Conservation (phyloP, 2,797 vertebrate species). For the Sebastes oblongus region DNA sequence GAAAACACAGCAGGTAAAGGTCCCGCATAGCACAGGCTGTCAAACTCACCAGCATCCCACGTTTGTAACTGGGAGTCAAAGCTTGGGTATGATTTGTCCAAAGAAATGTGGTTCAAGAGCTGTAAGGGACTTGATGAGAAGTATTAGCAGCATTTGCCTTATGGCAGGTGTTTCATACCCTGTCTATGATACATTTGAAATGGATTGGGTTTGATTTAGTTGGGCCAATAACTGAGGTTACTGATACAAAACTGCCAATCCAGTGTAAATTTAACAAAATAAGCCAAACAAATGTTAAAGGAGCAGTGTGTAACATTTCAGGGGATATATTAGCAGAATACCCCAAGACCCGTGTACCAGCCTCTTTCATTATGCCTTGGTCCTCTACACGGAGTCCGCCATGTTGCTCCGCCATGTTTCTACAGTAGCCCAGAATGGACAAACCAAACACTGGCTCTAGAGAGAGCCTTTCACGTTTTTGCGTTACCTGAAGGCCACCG, state of each 20-base stretch:
- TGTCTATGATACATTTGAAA: not conserved
- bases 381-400: no score
- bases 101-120: not conserved
- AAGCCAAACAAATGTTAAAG: not conserved
- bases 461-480: no score
- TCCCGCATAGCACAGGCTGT: not conserved
- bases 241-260: not conserved
- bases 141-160: not conserved
- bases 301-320: no score
- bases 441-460: no score
- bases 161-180: not conserved
- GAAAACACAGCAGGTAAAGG: constrained; percentile 82
- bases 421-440: no score
- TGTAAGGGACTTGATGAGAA: not conserved
- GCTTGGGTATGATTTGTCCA: not conserved
- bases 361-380: no score
- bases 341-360: no score
- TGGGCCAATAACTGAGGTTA: not conserved
- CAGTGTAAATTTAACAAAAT: not conserved
- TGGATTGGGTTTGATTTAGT: not conserved
- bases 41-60: not conserved
- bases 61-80: not conserved
- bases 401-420: no score
- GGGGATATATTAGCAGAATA: no score
- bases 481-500: no score